Percentiles rank a stretch among this genome's conserved stretches.
Evolutionary conservation across 2,113 vertebrate species (phyloP).

Genomic region (Protomyctophum bolini): DNA sequence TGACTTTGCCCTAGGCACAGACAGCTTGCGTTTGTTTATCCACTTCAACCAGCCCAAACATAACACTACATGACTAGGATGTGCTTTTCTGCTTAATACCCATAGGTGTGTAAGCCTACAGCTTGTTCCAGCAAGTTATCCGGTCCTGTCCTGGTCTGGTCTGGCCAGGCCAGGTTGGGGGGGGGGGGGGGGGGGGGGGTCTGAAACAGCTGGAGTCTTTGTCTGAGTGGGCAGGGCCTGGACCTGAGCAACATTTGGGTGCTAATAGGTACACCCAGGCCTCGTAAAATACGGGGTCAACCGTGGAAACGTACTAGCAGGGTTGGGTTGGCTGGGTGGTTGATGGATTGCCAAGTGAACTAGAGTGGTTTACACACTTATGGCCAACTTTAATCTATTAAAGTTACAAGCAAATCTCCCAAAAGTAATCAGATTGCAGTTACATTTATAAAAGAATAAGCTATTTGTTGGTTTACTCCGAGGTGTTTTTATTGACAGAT

Average conservation of each 20-base stretch:
- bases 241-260: conserved; percentile 22
- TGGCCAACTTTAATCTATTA: too few relatives aligned
- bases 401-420: neutral
- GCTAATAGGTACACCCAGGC: conserved; percentile 15
- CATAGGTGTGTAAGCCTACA: conserved; percentile 5
- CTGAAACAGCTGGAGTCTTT: conserved; percentile 18
- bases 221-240: conserved; percentile 9
- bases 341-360: too few relatives aligned
- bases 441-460: neutral
- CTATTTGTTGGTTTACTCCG: neutral
- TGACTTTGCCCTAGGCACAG: neutral
- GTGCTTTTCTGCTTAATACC: conserved; percentile 7
- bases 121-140: conserved; percentile 6
- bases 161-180: neutral
- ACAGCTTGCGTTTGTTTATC: conserved; percentile 24
- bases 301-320: neutral
- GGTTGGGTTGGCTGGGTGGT: neutral
- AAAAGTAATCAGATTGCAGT: neutral
- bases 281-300: neutral
- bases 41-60: conserved; percentile 21
- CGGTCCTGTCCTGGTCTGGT: conserved; percentile 36
- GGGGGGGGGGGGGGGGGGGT: conserved; percentile 4
- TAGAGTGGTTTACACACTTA: too few relatives aligned
- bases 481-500: neutral
- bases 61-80: conserved; percentile 37